Conservation (phyloP, 1,140 invertebrate species). For the Drosophila baimaii region DNA sequence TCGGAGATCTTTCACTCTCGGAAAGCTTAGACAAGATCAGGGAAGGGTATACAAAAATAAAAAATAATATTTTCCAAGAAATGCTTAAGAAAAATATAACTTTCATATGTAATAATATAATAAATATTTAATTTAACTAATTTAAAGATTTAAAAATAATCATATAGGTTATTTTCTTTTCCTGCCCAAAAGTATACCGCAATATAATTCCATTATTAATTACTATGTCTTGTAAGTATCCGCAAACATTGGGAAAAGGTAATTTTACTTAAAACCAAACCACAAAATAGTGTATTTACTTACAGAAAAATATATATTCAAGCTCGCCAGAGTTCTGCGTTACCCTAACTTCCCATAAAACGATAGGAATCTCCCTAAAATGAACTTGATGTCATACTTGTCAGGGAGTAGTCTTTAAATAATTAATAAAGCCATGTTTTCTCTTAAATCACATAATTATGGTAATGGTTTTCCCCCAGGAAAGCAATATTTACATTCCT, state of each 20-base stretch:
- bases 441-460: neutral
- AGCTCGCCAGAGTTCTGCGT: no score
- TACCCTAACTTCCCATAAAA: neutral
- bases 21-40: slow-evolving; percentile 15
- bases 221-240: neutral
- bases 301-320: neutral
- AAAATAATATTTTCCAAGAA: no score
- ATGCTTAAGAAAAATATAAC: no score
- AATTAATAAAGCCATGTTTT: neutral
- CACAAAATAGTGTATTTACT: neutral
- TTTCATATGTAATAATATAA: no score
- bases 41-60: no score
- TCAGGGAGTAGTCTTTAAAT: neutral
- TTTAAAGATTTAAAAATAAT: neutral
- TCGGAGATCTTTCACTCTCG: slow-evolving; percentile 5
- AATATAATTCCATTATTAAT: slow-evolving; percentile 21
- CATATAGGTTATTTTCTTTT: neutral
- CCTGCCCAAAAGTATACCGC: slow-evolving; percentile 47
- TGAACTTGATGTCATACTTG: neutral
- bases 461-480: neutral
- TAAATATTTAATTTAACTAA: neutral
- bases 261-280: neutral
- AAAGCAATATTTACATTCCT: neutral
- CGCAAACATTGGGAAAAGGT: neutral
- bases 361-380: no score